Evolutionary conservation across 2,888 invertebrate species (phyloP).

Genomic region (Junonia oenone): DNA sequence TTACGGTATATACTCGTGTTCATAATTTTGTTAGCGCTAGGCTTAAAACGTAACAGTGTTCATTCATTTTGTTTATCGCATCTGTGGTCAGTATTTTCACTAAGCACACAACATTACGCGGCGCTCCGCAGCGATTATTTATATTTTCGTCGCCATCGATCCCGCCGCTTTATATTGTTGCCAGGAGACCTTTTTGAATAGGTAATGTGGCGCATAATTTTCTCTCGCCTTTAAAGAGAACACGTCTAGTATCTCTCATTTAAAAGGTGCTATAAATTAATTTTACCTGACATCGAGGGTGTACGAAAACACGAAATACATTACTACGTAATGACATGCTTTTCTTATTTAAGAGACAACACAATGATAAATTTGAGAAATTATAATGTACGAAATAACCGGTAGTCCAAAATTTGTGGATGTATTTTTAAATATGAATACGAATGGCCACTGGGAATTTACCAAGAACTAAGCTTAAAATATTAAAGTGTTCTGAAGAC

Average conservation of each 20-base stretch:
- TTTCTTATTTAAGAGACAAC: neutral
- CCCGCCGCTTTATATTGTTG: conserved; percentile 59
- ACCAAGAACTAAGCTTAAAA: neutral
- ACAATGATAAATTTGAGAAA: neutral
- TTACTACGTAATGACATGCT: conserved; percentile 9
- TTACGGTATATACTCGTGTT: neutral
- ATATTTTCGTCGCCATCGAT: conserved; percentile 31
- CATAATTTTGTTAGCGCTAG: neutral
- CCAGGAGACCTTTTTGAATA: conserved; percentile 66
- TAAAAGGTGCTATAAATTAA: conserved; percentile 71
- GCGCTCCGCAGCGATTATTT: conserved; percentile 2
- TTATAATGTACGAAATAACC: too few relatives aligned
- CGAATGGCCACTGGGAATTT: neutral
- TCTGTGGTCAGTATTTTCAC: neutral
- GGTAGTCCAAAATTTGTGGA: too few relatives aligned
- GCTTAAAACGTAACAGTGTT: neutral
- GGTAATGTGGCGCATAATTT: conserved; percentile 72
- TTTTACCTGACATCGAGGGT: conserved; percentile 61
- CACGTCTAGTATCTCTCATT: conserved; percentile 41
- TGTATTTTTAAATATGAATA: too few relatives aligned
- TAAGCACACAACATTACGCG: neutral
- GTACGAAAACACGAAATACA: conserved; percentile 10
- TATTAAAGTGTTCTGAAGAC: conserved; percentile 4
- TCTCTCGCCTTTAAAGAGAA: conserved; percentile 40
- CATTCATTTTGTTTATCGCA: neutral